Percentiles rank a stretch among this genome's conserved stretches.
Conservation (phyloP, 2,797 vertebrate species). For the Lithobates sylvaticus region DNA sequence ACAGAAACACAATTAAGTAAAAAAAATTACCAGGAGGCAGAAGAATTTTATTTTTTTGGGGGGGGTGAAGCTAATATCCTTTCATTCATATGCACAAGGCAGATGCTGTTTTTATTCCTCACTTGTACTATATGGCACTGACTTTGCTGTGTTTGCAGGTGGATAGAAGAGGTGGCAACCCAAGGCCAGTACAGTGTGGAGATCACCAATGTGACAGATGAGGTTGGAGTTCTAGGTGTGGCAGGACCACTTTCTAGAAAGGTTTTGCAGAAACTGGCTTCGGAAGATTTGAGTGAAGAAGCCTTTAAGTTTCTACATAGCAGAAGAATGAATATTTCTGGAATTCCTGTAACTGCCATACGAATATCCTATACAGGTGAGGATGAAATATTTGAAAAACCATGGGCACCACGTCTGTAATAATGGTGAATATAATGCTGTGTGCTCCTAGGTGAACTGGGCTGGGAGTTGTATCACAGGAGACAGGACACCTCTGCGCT, state of each 20-base stretch:
- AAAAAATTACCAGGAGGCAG: no score
- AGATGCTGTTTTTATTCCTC: no score
- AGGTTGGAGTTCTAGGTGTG: slow-evolving; percentile 89
- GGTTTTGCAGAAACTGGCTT: slow-evolving; percentile 93
- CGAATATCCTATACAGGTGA: slow-evolving; percentile 97
- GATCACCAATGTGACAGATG: slow-evolving; percentile 89
- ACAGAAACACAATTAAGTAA: no score
- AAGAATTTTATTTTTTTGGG: no score
- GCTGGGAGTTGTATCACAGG: slow-evolving; percentile 94
- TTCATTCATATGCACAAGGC: no score
- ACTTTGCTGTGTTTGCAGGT: slow-evolving; percentile 76
- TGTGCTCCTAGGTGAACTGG: slow-evolving; percentile 87
- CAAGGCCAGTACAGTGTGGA: slow-evolving; percentile 82
- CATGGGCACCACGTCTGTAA: background rate
- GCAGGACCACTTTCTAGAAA: slow-evolving; percentile 87
- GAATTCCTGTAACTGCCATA: slow-evolving; percentile 83
- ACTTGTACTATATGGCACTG: background rate
- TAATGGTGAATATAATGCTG: background rate
- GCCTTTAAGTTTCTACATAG: slow-evolving; percentile 92
- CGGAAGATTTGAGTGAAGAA: slow-evolving; percentile 84
- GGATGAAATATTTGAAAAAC: background rate
- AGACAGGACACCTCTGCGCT: slow-evolving; percentile 83
- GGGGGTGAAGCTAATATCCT: no score
- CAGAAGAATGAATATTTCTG: slow-evolving; percentile 82
- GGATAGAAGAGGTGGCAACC: slow-evolving; percentile 86